Base-by-base conservation (phyloP, 53 echinoderm and acorn worm species). In the Temnopleurus reevesii region DNA sequence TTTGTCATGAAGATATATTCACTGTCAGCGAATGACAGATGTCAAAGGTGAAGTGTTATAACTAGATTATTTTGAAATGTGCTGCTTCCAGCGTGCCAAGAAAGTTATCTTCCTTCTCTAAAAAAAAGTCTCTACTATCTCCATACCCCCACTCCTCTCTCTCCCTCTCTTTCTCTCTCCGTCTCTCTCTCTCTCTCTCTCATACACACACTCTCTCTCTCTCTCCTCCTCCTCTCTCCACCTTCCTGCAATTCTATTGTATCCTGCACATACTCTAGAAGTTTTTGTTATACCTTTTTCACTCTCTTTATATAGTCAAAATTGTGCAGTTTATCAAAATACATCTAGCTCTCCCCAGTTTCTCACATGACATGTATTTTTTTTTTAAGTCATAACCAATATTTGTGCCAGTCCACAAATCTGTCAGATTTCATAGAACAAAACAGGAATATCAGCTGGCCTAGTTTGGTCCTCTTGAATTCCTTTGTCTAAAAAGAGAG, bases 361-460 rank as follows among this genome's bases (percentile, higher is more conserved):
- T n/a, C n/a, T n/a, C n/a, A n/a, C n/a, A n/a, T n/a, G n/a, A n/a
- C n/a, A n/a, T n/a, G n/a, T n/a, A n/a, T n/a, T n/a, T n/a, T n/a
- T n/a, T n/a, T n/a, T n/a, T n/a, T n/a, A n/a, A n/a, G n/a, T n/a
- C n/a, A n/a, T n/a, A n/a, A n/a, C n/a, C n/a, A n/a, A n/a, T n/a
- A n/a, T n/a, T n/a, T n/a, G n/a, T n/a, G n/a, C n/a, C n/a, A n/a
- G n/a, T n/a, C n/a, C n/a, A n/a, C n/a, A n/a, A n/a, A n/a, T n/a
- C 41, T 8, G 18, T 41, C n/a, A 71, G 38, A 18, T 21, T 71
- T 35, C 36, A n/a, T 7, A 56, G 7, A 24, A 71, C 71, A 71
- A 71, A 71, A 71, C 71, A 71, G 41, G 10, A 44, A 13, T 5
- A 6, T 79, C 79, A 79, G 79, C 79, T 51, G 79, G 79, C 49